phyloP scores from a whole-genome alignment of 2,888 invertebrate species.

The Shargacucullia verbasci region DNA sequence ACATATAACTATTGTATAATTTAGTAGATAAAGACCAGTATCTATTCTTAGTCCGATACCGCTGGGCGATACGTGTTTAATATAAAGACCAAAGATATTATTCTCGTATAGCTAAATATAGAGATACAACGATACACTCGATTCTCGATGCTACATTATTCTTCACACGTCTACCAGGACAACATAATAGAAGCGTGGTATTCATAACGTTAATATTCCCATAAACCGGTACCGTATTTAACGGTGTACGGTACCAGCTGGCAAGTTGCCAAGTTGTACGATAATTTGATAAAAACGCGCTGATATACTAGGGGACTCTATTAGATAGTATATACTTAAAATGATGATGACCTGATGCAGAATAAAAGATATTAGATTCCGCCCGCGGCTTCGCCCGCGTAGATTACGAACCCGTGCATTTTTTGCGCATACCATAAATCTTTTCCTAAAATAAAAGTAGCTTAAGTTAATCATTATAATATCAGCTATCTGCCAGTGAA shows the following conservation, averaged over 20 bases:
- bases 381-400: no score
- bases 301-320: conserved; percentile 60
- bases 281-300: conserved; percentile 84
- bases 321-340: conserved; percentile 59
- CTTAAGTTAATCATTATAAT: no score
- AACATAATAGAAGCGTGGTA: conserved; percentile 51
- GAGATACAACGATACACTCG: conserved; percentile 5
- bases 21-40: no score
- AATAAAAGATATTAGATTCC: not conserved
- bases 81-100: not conserved
- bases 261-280: conserved; percentile 67
- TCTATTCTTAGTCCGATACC: no score
- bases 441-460: no score
- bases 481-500: no score
- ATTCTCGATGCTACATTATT: conserved; percentile 3
- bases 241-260: conserved; percentile 61
- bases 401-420: no score
- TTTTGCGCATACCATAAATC: no score
- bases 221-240: conserved; percentile 45
- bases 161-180: not conserved
- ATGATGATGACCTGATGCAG: conserved; percentile 16
- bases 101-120: conserved; percentile 10
- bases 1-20: no score
- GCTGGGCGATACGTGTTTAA: no score
- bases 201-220: conserved; percentile 54